Base-by-base conservation (phyloP, 1,140 invertebrate species). In the Drosophila quadrilineata region DNA sequence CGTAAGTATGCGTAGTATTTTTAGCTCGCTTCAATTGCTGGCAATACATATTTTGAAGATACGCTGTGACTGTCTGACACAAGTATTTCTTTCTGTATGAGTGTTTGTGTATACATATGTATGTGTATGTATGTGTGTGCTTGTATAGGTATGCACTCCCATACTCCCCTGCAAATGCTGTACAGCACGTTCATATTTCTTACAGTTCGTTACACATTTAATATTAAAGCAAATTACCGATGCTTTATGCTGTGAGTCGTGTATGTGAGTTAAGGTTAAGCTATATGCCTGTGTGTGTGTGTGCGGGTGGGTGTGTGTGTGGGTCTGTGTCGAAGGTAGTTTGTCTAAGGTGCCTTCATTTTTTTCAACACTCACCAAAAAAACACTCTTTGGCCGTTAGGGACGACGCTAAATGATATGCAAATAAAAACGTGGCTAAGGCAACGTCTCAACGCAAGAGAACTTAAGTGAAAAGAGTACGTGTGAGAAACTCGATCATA, bases 171-270 rank as follows among this genome's bases (percentile, higher is more conserved):
- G n/a, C 73, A 85, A 85, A 85, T 73, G 77, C 77, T 84, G 73
- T 60, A 85, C 59, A 77, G 74, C 74, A 71, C 65, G 73, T 76
- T 84, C 79, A 84, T 84, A 84, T 85, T 77, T 84, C 74, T 67
- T 84, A 67, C 79, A 63, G 77, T 84, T 84, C 77, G 77, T 85
- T 84, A 85, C 70, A 82, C 70, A 84, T 84, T 85, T 84, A 84
- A 84, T 84, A 84, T 84, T 85, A 85, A 84, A 77, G 79, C 79
- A 84, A 85, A 84, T 84, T 84, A 82, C 77, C 67, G 65, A 75
- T 76, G 58, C 29, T 35, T 21, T 68, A 49, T 40, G 16, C 35
- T 29, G 22, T 28, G n/a, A n/a, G n/a, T n/a, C 45, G 26, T 50
- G 28, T 19, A n/a, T 45, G 12, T 56, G 46, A 52, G 21, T 16